Base-by-base conservation (phyloP, 2,113 vertebrate genomes). In the Kryptolebias marmoratus region DNA sequence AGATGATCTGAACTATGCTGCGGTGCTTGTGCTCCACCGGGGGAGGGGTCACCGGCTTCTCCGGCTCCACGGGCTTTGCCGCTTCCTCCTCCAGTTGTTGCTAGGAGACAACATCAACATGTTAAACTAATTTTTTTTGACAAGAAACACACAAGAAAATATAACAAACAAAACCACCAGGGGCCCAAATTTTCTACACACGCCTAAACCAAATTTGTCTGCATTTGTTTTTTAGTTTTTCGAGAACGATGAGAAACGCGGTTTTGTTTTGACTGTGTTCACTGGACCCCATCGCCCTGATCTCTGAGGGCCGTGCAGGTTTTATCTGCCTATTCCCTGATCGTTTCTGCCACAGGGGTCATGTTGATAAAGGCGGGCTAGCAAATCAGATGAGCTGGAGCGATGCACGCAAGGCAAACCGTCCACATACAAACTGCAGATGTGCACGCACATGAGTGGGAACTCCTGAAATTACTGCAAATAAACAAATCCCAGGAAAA, bases 31-130 rank as follows among this genome's bases (percentile, higher is more conserved):
- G 96, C 71, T 99, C 98, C 93, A 99, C 97, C 1, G 98, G 98
- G 83, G 97, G 97, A 77, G 97, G 98, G 61, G 98, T 98, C 88
- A 96, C 95, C 14, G 98, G 97, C 93, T 96, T 95, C 91, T 98
- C 98, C 0, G 97, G 98, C 95, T 99, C 97, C 13, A 96, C 94
- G 60, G 98, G 97, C 91, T 99, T 99, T 1, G 98, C 97, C 45
- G 98, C 97, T 94, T 99, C 98, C 91, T 98, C 97, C 90, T 99
- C 98, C 12, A 99, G 95, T 94, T 99, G 97, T 99, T 99, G 98
- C 98, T 99, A 94, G 90, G 93, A 95, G 81, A 96, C 89, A 81
- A 82, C 56, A 87, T 71, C 86, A 77, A 83, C 54, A 82, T 75
- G 91, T 85, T 42, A 42, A 6, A 42, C 77, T 84, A 32, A 71